Percentiles rank a stretch among this genome's conserved stretches.
Conservation (phyloP, 2,888 invertebrate species). For the Papilio demoleus region DNA sequence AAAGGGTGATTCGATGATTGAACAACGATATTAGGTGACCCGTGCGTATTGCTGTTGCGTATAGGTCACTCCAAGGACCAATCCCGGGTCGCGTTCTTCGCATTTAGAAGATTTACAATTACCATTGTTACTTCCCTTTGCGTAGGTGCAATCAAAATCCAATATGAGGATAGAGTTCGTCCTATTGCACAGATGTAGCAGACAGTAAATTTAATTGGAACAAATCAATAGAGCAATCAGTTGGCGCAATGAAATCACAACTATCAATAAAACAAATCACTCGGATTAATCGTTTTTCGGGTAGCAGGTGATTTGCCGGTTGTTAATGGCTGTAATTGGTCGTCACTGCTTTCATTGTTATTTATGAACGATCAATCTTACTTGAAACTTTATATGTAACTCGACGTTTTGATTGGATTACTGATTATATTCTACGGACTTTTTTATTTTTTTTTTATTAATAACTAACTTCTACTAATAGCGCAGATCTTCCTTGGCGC, state of each 20-base stretch:
- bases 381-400: conserved; percentile 25
- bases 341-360: conserved; percentile 45
- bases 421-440: too few relatives aligned
- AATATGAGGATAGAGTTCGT: neutral
- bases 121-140: neutral
- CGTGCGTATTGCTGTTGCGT: too few relatives aligned
- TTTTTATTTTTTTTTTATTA: too few relatives aligned
- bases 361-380: conserved; percentile 47
- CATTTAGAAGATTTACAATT: neutral
- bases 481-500: too few relatives aligned
- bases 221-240: conserved; percentile 36
- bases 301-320: conserved; percentile 48
- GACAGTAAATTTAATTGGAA: conserved; percentile 17
- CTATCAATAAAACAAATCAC: conserved; percentile 41
- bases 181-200: neutral
- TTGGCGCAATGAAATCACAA: conserved; percentile 35
- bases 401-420: neutral
- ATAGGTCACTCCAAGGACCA: neutral
- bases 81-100: neutral
- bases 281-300: conserved; percentile 39
- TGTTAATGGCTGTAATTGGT: conserved; percentile 46
- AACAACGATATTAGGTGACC: too few relatives aligned
- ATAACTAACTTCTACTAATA: too few relatives aligned
- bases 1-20: too few relatives aligned
- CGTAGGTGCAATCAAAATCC: neutral